Base-by-base conservation (phyloP, 2,888 invertebrate species). In the Drosophila paracracens region DNA sequence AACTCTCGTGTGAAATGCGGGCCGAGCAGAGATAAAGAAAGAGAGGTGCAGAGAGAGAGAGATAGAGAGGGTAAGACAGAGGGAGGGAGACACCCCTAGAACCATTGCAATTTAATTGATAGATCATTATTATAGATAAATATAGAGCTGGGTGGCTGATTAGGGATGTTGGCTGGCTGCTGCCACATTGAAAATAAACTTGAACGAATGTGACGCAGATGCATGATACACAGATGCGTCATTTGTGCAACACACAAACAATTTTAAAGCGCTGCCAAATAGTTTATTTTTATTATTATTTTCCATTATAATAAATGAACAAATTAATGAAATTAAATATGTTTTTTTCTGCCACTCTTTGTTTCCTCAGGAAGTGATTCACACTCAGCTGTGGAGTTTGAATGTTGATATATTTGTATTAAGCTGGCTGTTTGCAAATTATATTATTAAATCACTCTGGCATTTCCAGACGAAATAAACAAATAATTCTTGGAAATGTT, bases 1-100 rank as follows among this genome's bases (percentile, higher is more conserved):
- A 31, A 51, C 53, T 36, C 35, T 67, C 50, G 72, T 79, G 79
- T 69, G 78, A 79, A 78, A 79, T 79, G 72, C 78, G 78, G 78
- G 78, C 43, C 18, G 18, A 43, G 16, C 40, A 43, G 8, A 27
- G 25, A 43, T 6, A 60, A 4, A 2, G 25, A 25, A 46, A 46
- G 16, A 38, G 56, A 2, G 1, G 27, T 6, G 6, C 4, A 29
- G 1, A 25, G 13, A 52, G 3, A 18, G 18, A 36, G 25, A 25
- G 18, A 52, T 18, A 36, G 16, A 13, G 8, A 56, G 13, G 3
- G 21, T 3, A 10, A n/a, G 6, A 31, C 10, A 31, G 18, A 38
- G n/a, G 5, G 8, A 56, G 13, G 3, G 16, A 31, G 4, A 50
- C 54, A 27, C 46, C 46, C 46, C 25, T 46, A 46, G 35, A 70